These are phyloP conservation scores for Pharmacophagus antenor DNA, from an alignment of 2,888 invertebrate species.

Conservation along the genomic window DNA sequence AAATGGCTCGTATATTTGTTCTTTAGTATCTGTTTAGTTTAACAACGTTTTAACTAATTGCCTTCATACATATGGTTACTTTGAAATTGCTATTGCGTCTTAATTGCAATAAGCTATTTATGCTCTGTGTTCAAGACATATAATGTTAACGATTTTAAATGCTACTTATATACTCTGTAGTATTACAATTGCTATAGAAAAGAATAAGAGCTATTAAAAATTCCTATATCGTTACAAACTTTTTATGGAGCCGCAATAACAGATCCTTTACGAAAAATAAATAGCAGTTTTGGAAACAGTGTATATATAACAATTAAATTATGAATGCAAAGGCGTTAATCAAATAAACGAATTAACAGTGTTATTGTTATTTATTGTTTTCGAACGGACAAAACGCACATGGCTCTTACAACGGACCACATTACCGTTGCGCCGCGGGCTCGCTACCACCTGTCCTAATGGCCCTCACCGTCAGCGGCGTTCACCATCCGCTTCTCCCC, in stretches of 20 bases:
- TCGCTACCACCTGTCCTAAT: slow-evolving; percentile 55
- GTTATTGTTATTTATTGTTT: slow-evolving; percentile 21
- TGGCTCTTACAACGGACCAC: slow-evolving; percentile 31
- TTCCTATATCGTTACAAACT: no score
- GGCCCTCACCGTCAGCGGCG: slow-evolving; percentile 19
- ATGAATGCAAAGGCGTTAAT: slow-evolving; percentile 14
- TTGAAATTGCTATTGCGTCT: no score
- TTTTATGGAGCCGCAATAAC: background rate
- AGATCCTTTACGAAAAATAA: background rate
- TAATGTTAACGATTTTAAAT: no score
- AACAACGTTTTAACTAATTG: no score
- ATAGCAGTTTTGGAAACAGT: background rate
- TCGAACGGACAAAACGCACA: slow-evolving; percentile 19
- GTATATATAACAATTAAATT: background rate
- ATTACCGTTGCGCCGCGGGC: slow-evolving; percentile 58
- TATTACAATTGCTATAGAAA: no score
- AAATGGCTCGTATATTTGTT: no score
- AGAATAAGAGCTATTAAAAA: no score
- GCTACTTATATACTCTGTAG: no score
- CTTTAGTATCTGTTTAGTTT: no score
- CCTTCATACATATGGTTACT: no score
- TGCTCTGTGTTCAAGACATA: no score
- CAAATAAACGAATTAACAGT: slow-evolving; percentile 20
- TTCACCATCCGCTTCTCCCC: slow-evolving; percentile 24
- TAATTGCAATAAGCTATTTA: no score